Evolutionary conservation across 53 echinoderm and acorn worm genomes (phyloP), one percentile per base, ranked within the genome.

Genomic region (Echinarachnius parma): DNA sequence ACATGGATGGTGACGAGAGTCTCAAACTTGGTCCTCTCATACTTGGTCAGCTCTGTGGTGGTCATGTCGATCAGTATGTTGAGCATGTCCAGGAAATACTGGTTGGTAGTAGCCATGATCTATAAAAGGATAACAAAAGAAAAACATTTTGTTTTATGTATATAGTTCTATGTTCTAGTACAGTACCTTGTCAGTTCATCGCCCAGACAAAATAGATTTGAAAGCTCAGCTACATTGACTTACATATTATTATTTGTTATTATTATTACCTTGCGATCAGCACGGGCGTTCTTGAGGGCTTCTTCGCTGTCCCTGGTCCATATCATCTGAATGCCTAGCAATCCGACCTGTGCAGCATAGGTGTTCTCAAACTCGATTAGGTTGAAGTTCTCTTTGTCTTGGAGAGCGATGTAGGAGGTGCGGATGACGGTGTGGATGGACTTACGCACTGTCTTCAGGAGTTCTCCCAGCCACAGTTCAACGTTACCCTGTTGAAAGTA

Each of bases 401-500:
- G 72, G 36, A 96, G 84, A 25, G 85, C 85, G 2, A 91, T 52
- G 71, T 69, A 77, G 14, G 96, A 84, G 0, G 91, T 91, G 32
- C 96, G 82, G 82, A 96, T 96, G 85, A 91, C 70, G 16, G 76
- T 61, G 60, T 96, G 96, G 58, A 96, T 84, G 59, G 96, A 96
- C 62, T 77, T 87, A n/a, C 84, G 76, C 75, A 80, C 77, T 4
- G 65, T 79, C 57, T 78, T 81, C 64, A 88, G 71, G 3, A 96
- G 80, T 47, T 91, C 79, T 22, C 96, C 90, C 2, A 96, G 85
- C 96, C 96, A 96, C 50, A 96, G 25, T 79, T 96, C 96, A 34
- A 96, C 96, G 46, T 96, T 96, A 48, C 96, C 96, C 96, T 96
- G 61, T n/a, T n/a, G n/a, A n/a, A n/a, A n/a, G n/a, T n/a, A n/a